These are phyloP conservation scores for Brachionus calyciflorus DNA, from an alignment of 1,140 invertebrate genomes.

Conservation along the genomic window DNA sequence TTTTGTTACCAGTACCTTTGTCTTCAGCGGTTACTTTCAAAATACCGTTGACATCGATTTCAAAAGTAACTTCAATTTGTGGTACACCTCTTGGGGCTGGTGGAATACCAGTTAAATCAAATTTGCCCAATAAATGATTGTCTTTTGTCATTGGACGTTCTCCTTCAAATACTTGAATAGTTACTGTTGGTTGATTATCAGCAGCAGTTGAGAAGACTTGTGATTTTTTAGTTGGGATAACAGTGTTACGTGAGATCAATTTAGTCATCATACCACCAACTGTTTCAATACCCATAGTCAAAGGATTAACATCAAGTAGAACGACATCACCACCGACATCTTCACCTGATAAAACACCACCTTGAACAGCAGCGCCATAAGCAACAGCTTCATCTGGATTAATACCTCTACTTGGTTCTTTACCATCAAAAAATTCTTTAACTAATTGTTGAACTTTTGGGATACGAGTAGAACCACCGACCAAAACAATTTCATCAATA, in stretches of 20 bases:
- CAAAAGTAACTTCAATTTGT: conserved; percentile 98
- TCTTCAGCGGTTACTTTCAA: conserved; percentile 84
- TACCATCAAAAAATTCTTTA: conserved; percentile 96
- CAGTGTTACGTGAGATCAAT: conserved; percentile 92
- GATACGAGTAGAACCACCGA: conserved; percentile 97
- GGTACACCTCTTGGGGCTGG: conserved; percentile 94
- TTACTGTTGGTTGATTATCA: conserved; percentile 97
- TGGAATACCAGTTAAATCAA: conserved; percentile 95
- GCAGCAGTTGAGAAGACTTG: conserved; percentile 98
- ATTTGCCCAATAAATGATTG: conserved; percentile 94
- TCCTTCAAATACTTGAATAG: conserved; percentile 90
- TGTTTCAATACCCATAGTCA: conserved; percentile 98
- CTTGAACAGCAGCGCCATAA: conserved; percentile 97
- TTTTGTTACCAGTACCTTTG: conserved; percentile 94
- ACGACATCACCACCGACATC: conserved; percentile 91
- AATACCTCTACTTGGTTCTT: conserved; percentile 93
- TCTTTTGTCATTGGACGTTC: conserved; percentile 99
- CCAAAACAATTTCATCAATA: conserved; percentile 96
- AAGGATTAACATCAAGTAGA: conserved; percentile 91
- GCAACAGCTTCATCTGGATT: conserved; percentile 80
- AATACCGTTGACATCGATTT: conserved; percentile 98
- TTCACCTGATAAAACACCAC: conserved; percentile 71
- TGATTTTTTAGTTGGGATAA: conserved; percentile 99
- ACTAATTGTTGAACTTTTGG: conserved; percentile 98
- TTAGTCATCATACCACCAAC: conserved; percentile 99